Evolutionary conservation across 2,888 invertebrate species (phyloP).

Genomic region (Digitonthophagus gazella): DNA sequence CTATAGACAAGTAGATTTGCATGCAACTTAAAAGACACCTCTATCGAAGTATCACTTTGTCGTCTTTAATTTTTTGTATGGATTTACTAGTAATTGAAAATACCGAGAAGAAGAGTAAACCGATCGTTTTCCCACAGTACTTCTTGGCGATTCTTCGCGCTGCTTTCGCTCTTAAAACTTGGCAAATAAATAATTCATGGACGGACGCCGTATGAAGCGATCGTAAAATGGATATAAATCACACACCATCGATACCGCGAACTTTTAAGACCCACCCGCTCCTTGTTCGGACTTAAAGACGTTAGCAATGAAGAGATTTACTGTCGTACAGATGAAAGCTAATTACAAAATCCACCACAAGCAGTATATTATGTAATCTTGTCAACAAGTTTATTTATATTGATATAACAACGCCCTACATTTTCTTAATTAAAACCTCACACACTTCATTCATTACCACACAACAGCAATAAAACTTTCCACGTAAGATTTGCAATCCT

Average conservation of each 20-base stretch:
- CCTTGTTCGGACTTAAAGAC: background rate
- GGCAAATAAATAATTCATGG: background rate
- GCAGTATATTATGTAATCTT: no score
- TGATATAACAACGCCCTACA: no score
- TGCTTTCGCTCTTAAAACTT: background rate
- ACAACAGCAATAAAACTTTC: constrained; percentile 11
- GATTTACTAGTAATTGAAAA: background rate
- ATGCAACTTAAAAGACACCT: no score
- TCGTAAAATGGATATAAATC: background rate
- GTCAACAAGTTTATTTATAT: no score
- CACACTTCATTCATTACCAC: no score
- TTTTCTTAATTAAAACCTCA: no score
- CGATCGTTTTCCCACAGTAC: background rate
- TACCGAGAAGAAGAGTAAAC: background rate
- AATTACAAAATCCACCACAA: background rate
- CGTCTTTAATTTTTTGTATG: no score
- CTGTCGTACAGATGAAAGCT: no score
- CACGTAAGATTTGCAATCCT: no score
- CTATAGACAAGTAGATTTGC: no score
- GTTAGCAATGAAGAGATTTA: background rate
- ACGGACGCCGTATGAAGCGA: background rate
- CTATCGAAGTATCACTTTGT: no score
- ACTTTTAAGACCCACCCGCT: background rate
- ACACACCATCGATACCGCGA: background rate
- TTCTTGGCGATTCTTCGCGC: background rate